A percentile compares a stretch with the other conserved stretches of the same genome.
Conservation (phyloP, 2,113 vertebrate genomes). For the Pachycephala philippinensis region DNA sequence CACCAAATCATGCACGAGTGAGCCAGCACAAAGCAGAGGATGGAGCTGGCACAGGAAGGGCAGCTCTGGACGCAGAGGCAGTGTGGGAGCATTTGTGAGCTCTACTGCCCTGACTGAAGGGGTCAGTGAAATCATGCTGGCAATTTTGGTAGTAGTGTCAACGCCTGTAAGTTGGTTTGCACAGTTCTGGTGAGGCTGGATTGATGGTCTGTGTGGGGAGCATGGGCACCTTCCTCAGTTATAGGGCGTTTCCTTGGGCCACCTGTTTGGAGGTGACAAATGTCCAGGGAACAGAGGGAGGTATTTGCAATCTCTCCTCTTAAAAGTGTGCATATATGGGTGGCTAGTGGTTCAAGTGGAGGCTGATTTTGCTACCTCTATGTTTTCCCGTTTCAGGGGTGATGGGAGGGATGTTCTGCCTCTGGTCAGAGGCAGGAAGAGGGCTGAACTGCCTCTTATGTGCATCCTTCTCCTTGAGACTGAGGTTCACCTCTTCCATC, state of each 20-base stretch:
- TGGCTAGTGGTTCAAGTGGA: neutral
- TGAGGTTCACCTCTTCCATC: neutral
- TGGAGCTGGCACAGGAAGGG: neutral
- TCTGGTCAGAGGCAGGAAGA: neutral
- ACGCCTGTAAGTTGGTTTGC: neutral
- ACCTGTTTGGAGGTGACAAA: neutral
- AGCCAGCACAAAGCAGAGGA: neutral
- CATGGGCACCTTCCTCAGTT: neutral
- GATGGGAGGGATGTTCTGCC: neutral
- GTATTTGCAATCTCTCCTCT: neutral
- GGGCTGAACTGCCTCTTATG: neutral
- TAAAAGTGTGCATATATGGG: rapidly evolving
- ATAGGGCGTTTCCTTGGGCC: rapidly evolving
- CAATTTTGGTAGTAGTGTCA: neutral
- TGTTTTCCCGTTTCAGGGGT: neutral
- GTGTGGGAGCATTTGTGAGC: rapidly evolving
- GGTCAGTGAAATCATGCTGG: neutral
- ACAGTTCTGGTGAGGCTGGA: neutral
- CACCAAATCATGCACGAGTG: rapidly evolving
- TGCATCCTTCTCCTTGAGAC: neutral
- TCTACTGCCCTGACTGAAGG: neutral
- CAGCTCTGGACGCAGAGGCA: neutral
- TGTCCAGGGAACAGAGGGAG: neutral
- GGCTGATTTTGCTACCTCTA: neutral
- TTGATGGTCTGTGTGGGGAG: neutral